These are phyloP conservation scores for Ophiothrix spiculata DNA, from an alignment of 35 echinoderm and acorn worm genomes.

Conservation along the genomic window DNA sequence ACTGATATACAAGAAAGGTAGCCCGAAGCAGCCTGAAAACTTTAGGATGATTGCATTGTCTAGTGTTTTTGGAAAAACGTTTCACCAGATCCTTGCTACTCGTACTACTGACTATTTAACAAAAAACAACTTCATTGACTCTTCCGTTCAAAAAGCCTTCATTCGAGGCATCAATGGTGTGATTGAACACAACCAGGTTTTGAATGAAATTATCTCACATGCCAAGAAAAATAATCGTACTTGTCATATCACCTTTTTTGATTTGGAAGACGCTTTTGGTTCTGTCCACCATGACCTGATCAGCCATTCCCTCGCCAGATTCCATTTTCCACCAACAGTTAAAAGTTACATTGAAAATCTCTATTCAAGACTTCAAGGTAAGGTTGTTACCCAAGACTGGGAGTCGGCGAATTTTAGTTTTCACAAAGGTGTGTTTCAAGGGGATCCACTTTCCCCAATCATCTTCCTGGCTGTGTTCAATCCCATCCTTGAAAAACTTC, in stretches of 20 bases:
- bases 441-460: constrained; percentile 26
- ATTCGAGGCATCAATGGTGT: neutral
- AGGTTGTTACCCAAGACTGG: neutral
- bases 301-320: neutral
- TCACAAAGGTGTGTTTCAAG: constrained; percentile 28
- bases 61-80: neutral
- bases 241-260: neutral
- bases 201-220: neutral
- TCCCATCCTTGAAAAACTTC: constrained; percentile 15
- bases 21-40: neutral
- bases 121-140: neutral
- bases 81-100: neutral
- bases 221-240: neutral
- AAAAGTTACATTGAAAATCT: neutral
- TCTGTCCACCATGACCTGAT: neutral
- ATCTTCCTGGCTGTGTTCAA: constrained; percentile 12
- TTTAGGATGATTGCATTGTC: neutral
- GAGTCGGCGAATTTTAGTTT: constrained; percentile 13
- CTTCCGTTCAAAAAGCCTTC: neutral
- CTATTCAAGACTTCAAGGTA: constrained; percentile 11
- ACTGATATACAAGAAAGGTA: neutral
- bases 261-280: neutral
- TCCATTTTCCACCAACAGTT: neutral
- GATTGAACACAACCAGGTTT: neutral
- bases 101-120: neutral